Base-by-base conservation (phyloP, 2,888 invertebrate species). In the Bellardia pandia region DNA sequence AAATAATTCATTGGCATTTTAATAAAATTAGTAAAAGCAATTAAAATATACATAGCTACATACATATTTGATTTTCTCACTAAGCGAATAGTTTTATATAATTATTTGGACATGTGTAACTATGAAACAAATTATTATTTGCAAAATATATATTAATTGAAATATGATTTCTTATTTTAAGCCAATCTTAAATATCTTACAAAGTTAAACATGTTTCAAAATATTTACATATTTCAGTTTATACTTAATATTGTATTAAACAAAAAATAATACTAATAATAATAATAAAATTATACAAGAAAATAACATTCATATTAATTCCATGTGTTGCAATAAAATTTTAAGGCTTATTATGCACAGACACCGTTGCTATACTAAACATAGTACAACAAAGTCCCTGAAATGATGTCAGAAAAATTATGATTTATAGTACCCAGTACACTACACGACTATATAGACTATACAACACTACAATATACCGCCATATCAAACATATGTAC, bases 311-410 rank as follows among this genome's bases (percentile, higher is more conserved):
- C 75, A 85, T 87, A 85, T 85, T 85, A 87, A 87, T 85, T 85
- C 78, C 81, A 82, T 85, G 87, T 85, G 87, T 85, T 87, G 85
- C 87, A 87, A 87, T 87, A 85, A 85, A 87, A 87, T 82, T 81
- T 85, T 75, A 76, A 87, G 85, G 81, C 85, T 87, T 82, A 85
- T 87, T 87, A 87, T 87, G 81, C 87, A 87, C 85, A 82, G 87
- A 87, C 87, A 81, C 87, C 85, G 71, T 78, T 85, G 87, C 37
- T 83, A 48, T 13, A 37, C 16, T 4, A 3, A 33, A 69, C 11
- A 33, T 33, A 62, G 56, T 53, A 68, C 60, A 86, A 77, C 85
- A 82, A 64, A 81, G 81, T 82, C 87, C 81, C 85, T 85, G 85
- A 87, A 85, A 85, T 87, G 85, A 78, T 87, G 85, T 85, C 87